These are phyloP conservation scores for Cloeon dipterum DNA, from an alignment of 2,888 invertebrate genomes.

Conservation along the genomic window DNA sequence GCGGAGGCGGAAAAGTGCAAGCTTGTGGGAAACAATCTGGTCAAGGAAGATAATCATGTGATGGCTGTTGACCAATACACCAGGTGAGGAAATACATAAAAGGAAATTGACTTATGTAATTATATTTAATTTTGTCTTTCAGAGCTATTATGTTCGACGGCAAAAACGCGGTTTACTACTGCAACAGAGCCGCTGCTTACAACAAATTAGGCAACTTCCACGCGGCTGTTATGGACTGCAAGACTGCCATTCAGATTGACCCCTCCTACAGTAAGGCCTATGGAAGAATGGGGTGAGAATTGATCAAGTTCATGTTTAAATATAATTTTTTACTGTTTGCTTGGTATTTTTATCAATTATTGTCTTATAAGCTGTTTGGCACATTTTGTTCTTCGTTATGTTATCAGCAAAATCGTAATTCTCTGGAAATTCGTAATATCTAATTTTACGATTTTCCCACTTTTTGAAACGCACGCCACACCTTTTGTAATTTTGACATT, in stretches of 20 bases:
- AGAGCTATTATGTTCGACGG: constrained; percentile 75
- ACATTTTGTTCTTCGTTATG: too few relatives aligned
- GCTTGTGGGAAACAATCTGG: constrained; percentile 67
- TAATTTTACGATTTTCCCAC: too few relatives aligned
- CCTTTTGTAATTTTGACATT: too few relatives aligned
- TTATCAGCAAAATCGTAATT: too few relatives aligned
- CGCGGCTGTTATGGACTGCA: constrained; percentile 74
- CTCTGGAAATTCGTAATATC: too few relatives aligned
- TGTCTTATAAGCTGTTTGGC: too few relatives aligned
- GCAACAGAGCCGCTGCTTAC: constrained; percentile 90
- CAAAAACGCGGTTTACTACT: constrained; percentile 82
- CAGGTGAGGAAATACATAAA: constrained; percentile 23
- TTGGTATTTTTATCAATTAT: too few relatives aligned
- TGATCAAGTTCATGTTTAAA: neutral
- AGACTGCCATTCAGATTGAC: constrained; percentile 69
- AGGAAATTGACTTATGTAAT: neutral
- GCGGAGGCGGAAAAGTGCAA: constrained; percentile 64
- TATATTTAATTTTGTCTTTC: constrained; percentile 10
- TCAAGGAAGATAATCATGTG: constrained; percentile 57
- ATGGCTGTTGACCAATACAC: constrained; percentile 72
- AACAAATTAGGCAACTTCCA: constrained; percentile 69
- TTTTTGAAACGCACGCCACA: too few relatives aligned
- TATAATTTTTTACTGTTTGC: too few relatives aligned
- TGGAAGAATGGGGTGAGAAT: constrained; percentile 53
- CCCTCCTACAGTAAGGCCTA: constrained; percentile 87